Percentiles rank a stretch among this genome's conserved stretches.
These are phyloP conservation scores for Oplegnathus fasciatus DNA, from an alignment of 2,113 vertebrate genomes.

Conservation along the genomic window DNA sequence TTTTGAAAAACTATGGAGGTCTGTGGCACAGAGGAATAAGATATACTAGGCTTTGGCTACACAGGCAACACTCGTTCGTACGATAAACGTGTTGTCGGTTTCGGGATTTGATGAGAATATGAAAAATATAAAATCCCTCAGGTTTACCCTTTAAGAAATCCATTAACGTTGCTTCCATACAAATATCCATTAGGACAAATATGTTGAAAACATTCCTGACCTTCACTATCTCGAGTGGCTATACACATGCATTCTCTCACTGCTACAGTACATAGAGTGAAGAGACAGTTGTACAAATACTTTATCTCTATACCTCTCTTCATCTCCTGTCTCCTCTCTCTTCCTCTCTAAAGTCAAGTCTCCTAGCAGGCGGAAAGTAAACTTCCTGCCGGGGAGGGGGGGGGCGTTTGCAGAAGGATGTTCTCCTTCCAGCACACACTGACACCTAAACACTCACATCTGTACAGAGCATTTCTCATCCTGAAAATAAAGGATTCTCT, in stretches of 20 bases:
- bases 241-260: not conserved
- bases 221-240: slow-evolving; percentile 9
- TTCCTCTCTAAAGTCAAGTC: slow-evolving; percentile 53
- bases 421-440: slow-evolving; percentile 58
- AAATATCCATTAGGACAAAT: not conserved
- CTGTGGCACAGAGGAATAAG: slow-evolving; percentile 1
- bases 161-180: not conserved
- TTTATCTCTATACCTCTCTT: slow-evolving; percentile 35
- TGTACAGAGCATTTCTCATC: slow-evolving; percentile 63
- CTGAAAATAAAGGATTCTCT: slow-evolving; percentile 76
- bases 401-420: slow-evolving; percentile 28
- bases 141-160: not conserved
- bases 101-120: slow-evolving; percentile 23
- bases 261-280: not conserved
- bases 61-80: not conserved
- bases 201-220: slow-evolving; percentile 36
- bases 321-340: slow-evolving; percentile 40
- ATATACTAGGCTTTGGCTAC: slow-evolving; percentile 4
- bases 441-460: slow-evolving; percentile 51
- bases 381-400: slow-evolving; percentile 48
- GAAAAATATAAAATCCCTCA: not conserved
- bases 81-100: not conserved
- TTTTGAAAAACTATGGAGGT: not conserved
- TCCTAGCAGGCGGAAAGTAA: slow-evolving; percentile 34
- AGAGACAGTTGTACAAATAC: slow-evolving; percentile 36